Base-by-base conservation (phyloP, 37 sponge, comb jelly and placozoan species). In the Chondrosia reniformis region DNA sequence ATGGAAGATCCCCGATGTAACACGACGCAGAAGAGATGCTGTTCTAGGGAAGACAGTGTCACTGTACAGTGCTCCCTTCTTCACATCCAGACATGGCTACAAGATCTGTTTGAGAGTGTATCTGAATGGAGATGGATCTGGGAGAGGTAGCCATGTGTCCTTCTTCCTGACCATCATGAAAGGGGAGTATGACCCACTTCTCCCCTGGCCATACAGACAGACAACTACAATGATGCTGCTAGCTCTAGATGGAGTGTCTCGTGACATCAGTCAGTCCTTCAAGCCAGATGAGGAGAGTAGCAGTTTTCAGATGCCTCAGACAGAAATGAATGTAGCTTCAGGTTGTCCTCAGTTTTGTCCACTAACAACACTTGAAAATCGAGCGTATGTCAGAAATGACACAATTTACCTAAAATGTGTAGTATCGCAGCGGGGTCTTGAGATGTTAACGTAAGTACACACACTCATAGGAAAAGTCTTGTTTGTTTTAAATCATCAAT, bases 341-440 rank as follows among this genome's bases (percentile, higher is more conserved):
- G 94, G 94, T 15, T 94, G 90, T 72, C 94, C 94, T 12, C 49
- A n/a, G 63, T 94, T 94, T 78, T 86, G 85, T 40, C 85, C 88
- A 10, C 71, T 89, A 15, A 77, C 86, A 54, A 76, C 81, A 22
- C 76, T 93, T 22, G 65, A 78, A 25, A 76, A 80, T 65, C 33
- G 46, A n/a, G 41, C 77, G 31, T 93, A 86, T 63, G 87, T 86
- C 24, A 75, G 73, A 46, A 83, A 86, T 31, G 94, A 93, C 56
- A 89, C 89, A 27, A 79, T 93, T 59, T 93, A 89, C 73, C 73
- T 93, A 4, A 86, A 86, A 63, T 81, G 86, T 45, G 74, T 36
- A 28, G 55, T 91, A 0, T 69, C 79, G 32, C 34, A 25, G 27
- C 40, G 52, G 25, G 84, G 80, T 76, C 22, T 83, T 0, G 84